Evolutionary conservation across 1,140 invertebrate genomes (phyloP).

Genomic region (Andricus grossulariae): DNA sequence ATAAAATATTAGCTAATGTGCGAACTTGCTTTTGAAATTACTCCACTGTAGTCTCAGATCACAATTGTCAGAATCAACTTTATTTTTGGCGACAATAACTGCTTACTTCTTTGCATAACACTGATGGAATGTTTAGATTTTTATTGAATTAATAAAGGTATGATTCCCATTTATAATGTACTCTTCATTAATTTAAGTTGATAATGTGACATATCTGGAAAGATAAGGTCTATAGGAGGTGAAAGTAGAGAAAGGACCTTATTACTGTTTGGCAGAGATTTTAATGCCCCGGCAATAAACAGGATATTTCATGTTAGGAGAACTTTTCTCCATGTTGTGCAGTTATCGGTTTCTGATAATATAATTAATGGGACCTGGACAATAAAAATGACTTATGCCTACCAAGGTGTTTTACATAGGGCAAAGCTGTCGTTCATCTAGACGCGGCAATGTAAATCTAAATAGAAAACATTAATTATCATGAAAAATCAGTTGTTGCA

Average conservation of each 20-base stretch:
- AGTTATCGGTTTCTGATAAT: conserved; percentile 11
- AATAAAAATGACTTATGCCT: neutral
- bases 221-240: conserved; percentile 1
- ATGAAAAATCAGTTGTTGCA: too few relatives aligned
- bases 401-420: conserved; percentile 1
- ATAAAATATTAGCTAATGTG: too few relatives aligned
- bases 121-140: too few relatives aligned
- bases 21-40: too few relatives aligned
- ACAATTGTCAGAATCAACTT: too few relatives aligned
- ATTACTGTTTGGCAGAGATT: conserved; percentile 9
- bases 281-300: neutral
- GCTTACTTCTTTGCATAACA: too few relatives aligned
- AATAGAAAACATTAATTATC: too few relatives aligned
- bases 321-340: conserved; percentile 21
- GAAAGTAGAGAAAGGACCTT: conserved; percentile 24
- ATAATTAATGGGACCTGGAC: conserved; percentile 11
- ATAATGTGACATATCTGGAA: neutral
- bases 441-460: too few relatives aligned
- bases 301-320: neutral
- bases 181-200: neutral
- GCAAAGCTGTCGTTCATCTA: neutral
- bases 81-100: too few relatives aligned
- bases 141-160: too few relatives aligned
- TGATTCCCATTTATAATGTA: too few relatives aligned
- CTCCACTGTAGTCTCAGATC: too few relatives aligned